phyloP scores from a whole-genome alignment of 2,888 invertebrate genomes.

The Sinotaia quadrata region DNA sequence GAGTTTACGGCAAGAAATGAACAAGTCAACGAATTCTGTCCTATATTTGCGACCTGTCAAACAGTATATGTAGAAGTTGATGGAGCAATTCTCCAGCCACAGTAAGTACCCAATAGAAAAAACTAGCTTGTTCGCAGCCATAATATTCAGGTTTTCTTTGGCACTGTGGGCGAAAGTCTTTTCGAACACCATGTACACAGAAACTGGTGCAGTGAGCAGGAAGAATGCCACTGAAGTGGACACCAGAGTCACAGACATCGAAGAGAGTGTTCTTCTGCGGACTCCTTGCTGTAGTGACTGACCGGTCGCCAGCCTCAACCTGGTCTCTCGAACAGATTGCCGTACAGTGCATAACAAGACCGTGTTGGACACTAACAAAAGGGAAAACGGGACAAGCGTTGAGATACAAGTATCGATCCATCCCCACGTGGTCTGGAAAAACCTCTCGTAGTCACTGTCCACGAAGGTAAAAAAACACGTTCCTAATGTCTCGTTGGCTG shows the following conservation, averaged over 20 bases:
- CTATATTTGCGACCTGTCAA: slow-evolving; percentile 5
- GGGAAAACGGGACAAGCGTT: slow-evolving; percentile 6
- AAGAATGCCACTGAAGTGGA: slow-evolving; percentile 18
- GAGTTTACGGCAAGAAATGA: too few relatives aligned
- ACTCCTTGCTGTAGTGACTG: not conserved
- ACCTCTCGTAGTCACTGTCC: slow-evolving; percentile 1
- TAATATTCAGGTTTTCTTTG: not conserved
- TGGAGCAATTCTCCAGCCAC: slow-evolving; percentile 1
- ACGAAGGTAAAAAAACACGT: not conserved
- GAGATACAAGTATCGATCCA: not conserved
- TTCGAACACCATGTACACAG: not conserved
- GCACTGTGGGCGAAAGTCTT: not conserved
- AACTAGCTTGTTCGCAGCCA: not conserved
- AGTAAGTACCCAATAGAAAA: not conserved
- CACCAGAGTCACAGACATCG: slow-evolving; percentile 15
- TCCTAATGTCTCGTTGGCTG: not conserved
- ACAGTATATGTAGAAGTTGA: slow-evolving; percentile 21
- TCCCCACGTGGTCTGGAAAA: slow-evolving; percentile 4
- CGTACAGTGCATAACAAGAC: slow-evolving; percentile 5
- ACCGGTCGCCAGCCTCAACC: not conserved
- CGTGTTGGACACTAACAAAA: slow-evolving; percentile 5
- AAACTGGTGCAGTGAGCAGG: slow-evolving; percentile 4
- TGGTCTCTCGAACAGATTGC: slow-evolving; percentile 1
- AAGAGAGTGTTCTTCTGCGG: slow-evolving; percentile 9
- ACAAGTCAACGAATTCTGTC: not conserved